Percentiles rank a stretch among this genome's conserved stretches.
Evolutionary conservation across 2,797 vertebrate genomes (phyloP).

Genomic region (Leucoraja ocellata): DNA sequence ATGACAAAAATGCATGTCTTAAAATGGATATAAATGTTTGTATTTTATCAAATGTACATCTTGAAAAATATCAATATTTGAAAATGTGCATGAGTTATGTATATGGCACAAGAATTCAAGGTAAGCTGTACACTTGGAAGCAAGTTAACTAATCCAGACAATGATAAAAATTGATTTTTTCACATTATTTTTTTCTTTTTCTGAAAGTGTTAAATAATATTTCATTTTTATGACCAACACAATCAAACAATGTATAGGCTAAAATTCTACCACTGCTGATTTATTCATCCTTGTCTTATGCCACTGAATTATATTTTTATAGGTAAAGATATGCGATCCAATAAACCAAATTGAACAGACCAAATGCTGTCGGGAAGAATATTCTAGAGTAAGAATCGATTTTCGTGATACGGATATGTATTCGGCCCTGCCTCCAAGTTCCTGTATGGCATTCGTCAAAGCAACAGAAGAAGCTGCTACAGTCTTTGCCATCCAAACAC

Average conservation of each 20-base stretch:
- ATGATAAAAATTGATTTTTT: constrained; percentile 25
- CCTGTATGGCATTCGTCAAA: constrained; percentile 90
- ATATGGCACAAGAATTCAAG: constrained; percentile 36
- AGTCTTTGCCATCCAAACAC: constrained; percentile 90
- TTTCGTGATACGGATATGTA: constrained; percentile 88
- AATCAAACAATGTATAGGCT: constrained; percentile 40
- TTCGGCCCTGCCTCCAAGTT: constrained; percentile 83
- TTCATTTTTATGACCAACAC: constrained; percentile 21
- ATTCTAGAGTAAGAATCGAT: constrained; percentile 90
- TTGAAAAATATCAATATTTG: constrained; percentile 35
- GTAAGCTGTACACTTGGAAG: constrained; percentile 29
- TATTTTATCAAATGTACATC: constrained; percentile 31
- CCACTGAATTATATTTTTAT: constrained; percentile 51
- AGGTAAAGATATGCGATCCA: constrained; percentile 93
- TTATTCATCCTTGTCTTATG: constrained; percentile 24
- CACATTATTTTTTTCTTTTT: constrained; percentile 7
- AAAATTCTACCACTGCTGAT: constrained; percentile 24
- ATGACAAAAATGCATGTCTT: constrained; percentile 32
- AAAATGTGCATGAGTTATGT: constrained; percentile 28
- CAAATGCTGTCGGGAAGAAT: constrained; percentile 93
- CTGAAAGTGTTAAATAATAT: constrained; percentile 14
- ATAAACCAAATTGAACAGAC: constrained; percentile 91
- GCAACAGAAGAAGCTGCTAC: constrained; percentile 89
- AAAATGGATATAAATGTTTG: constrained; percentile 35
- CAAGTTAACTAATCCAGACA: constrained; percentile 17